phyloP scores from a whole-genome alignment of 2,113 vertebrate genomes.

The Aleadryas rufinucha region DNA sequence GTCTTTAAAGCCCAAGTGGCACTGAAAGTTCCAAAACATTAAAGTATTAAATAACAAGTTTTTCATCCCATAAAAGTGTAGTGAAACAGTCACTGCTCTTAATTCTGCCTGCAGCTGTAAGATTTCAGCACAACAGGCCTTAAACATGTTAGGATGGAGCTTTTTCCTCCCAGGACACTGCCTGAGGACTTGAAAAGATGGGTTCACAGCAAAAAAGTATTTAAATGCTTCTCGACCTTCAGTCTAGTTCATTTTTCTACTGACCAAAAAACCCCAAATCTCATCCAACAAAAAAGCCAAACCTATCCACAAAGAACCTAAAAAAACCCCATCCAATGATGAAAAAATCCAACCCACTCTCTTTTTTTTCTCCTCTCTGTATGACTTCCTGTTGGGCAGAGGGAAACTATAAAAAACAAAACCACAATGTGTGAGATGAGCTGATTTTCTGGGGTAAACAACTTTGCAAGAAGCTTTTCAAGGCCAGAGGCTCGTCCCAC shows the following conservation, averaged over 20 bases:
- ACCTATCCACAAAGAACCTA: neutral
- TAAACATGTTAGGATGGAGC: rapidly evolving
- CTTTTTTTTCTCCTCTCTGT: neutral
- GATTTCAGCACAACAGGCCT: neutral
- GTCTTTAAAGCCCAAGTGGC: neutral
- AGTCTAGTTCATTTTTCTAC: neutral
- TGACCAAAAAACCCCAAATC: neutral
- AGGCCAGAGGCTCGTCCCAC: neutral
- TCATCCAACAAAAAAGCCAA: neutral
- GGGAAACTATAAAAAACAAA: neutral
- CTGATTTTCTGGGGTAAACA: neutral
- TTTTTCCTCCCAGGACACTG: neutral
- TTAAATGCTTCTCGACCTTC: neutral
- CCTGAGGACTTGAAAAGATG: neutral
- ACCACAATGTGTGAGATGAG: neutral
- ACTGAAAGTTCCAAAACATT: neutral
- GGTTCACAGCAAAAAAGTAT: neutral
- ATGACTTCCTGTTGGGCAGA: neutral
- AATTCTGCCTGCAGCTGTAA: neutral
- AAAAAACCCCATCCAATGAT: neutral
- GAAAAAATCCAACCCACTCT: neutral
- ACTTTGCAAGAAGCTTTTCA: neutral
- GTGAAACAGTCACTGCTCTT: neutral
- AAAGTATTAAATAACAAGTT: neutral
- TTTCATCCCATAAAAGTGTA: neutral